These are phyloP conservation scores for Nymphalis polychloros DNA, from an alignment of 2,888 invertebrate species.

Conservation along the genomic window DNA sequence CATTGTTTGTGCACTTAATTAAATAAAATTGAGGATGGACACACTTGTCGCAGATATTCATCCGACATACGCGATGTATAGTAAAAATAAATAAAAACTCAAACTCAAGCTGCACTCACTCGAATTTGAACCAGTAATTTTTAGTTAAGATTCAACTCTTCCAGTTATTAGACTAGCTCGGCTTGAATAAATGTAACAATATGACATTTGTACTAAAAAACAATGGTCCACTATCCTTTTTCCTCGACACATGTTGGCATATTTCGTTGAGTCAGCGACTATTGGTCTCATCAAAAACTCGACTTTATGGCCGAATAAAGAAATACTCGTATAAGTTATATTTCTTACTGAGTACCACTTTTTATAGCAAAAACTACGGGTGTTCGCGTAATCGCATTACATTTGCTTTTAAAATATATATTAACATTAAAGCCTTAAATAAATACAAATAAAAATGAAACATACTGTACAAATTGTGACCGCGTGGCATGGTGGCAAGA, in stretches of 20 bases:
- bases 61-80: too few species aligned
- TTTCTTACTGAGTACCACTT: conserved; percentile 2
- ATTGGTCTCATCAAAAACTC: conserved; percentile 15
- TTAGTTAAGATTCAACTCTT: neutral
- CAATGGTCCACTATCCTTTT: neutral
- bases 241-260: conserved; percentile 10
- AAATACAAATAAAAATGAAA: too few species aligned
- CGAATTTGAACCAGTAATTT: too few species aligned
- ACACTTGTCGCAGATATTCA: too few species aligned
- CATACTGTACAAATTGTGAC: too few species aligned
- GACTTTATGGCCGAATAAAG: conserved; percentile 12
- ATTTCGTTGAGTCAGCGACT: conserved; percentile 11
- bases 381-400: neutral
- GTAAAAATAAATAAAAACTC: too few species aligned
- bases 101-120: too few species aligned
- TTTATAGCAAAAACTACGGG: neutral
- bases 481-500: too few species aligned
- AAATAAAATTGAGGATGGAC: too few species aligned
- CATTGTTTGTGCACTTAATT: too few species aligned
- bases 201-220: neutral
- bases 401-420: too few species aligned
- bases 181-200: neutral
- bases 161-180: neutral
- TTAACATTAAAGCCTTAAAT: too few species aligned
- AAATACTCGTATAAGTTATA: conserved; percentile 1